phyloP scores from a whole-genome alignment of 1,140 invertebrate species.

The Berghia stephanieae region DNA sequence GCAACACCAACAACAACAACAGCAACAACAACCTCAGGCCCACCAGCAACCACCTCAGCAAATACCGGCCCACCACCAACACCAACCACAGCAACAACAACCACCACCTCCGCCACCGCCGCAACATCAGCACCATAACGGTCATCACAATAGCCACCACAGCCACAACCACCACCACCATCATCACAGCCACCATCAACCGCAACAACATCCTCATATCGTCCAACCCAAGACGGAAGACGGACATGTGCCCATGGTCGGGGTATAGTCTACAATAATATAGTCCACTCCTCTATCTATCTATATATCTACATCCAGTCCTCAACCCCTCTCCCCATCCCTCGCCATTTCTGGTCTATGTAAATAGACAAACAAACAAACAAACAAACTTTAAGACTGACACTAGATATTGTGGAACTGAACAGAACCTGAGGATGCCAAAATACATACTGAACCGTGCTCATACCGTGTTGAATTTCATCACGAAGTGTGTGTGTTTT shows the following conservation, averaged over 20 bases:
- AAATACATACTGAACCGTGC: too few species aligned
- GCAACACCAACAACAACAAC: not conserved
- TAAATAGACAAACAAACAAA: too few species aligned
- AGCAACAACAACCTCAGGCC: conserved; percentile 19
- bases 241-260: not conserved
- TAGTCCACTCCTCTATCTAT: conserved; percentile 19
- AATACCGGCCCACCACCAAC: conserved; percentile 15
- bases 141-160: conserved; percentile 18
- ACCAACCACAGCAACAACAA: conserved; percentile 27
- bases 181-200: conserved; percentile 20
- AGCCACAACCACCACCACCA: conserved; percentile 20
- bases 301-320: conserved; percentile 23
- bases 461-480: too few species aligned
- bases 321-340: too few species aligned
- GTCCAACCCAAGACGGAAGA: conserved; percentile 23
- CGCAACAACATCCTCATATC: conserved; percentile 12
- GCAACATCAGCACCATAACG: conserved; percentile 22
- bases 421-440: too few species aligned
- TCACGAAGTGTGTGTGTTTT: too few species aligned
- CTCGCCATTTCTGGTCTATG: too few species aligned
- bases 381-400: too few species aligned
- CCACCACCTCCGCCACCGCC: conserved; percentile 1
- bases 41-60: conserved; percentile 1
- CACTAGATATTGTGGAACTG: too few species aligned
- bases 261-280: not conserved